Base-by-base conservation (phyloP, 2,797 vertebrate species). In the Myripristis jacobus region DNA sequence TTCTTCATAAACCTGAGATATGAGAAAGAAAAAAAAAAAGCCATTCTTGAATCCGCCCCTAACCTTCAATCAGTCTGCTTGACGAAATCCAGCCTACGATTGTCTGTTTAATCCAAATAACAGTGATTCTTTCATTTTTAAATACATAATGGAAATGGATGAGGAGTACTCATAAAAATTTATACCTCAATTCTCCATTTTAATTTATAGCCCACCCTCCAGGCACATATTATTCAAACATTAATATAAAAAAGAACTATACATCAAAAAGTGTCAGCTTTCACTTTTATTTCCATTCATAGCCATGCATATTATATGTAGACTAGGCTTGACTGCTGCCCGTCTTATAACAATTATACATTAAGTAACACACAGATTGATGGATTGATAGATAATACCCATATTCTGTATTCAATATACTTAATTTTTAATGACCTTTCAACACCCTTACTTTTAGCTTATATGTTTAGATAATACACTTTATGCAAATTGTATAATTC, bases 181-280 rank as follows among this genome's bases (percentile, higher is more conserved):
- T 95, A 97, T 97, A 96, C 93, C 93, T 95, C 95, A 94, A 97
- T 97, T 95, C 94, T 87, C 90, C 88, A 92, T 94, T 95, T 95
- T 96, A 97, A 98, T 97, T 96, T 96, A 96, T 96, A 86, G 95
- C 95, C 94, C 89, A 92, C 95, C 96, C 95, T 95, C 92, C 87
- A 96, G 98, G 95, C 96, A 92, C 95, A 95, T 96, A 98, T 98
- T 98, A 98, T 96, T 97, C 95, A 98, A 97, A 96, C 96, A 96
- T 97, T 97, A 96, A 97, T 97, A 97, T 87, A 91, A 88, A 91
- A 96, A 97, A 96, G 94, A 95, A 93, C 93, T 93, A 95, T 96
- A 95, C 94, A 96, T 97, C 96, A 96, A 91, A 95, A 95, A 95
- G 93, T 94, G 93, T 94, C 94, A 89, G 89, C 94, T 95, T 95